A percentile compares a stretch with the other conserved stretches of the same genome.
Conservation (phyloP, 2,113 vertebrate genomes). For the Todiramphus chloris region DNA sequence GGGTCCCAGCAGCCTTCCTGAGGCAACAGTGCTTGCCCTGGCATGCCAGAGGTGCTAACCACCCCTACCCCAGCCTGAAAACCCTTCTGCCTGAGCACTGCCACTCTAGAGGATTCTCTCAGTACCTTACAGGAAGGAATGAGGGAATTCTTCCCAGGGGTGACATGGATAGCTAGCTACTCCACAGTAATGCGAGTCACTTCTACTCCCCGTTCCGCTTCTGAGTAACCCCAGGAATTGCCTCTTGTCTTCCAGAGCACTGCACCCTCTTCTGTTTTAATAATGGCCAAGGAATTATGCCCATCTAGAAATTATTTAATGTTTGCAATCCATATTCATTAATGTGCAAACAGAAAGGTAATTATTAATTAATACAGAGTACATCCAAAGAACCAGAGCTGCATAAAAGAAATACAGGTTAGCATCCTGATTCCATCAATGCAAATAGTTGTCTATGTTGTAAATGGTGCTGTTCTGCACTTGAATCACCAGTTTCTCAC, state of each 20-base stretch:
- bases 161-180: not conserved
- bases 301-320: not conserved
- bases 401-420: not conserved
- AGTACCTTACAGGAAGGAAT: rapidly evolving
- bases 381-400: not conserved
- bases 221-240: not conserved
- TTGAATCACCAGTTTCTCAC: not conserved
- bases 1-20: too few relatives aligned
- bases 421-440: not conserved
- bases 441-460: not conserved
- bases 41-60: rapidly evolving
- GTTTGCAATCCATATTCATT: not conserved
- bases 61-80: not conserved
- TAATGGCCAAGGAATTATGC: not conserved
- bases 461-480: not conserved
- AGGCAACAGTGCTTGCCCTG: not conserved
- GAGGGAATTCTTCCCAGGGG: not conserved
- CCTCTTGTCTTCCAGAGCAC: not conserved
- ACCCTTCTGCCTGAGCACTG: not conserved
- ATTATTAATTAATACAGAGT: not conserved
- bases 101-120: not conserved
- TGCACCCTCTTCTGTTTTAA: not conserved
- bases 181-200: not conserved
- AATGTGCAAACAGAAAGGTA: not conserved
- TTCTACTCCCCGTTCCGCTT: not conserved